A percentile compares a stretch with the other conserved stretches of the same genome.
Evolutionary conservation across 2,797 vertebrate species (phyloP).

Genomic region (Hypotaenidia philippensis): DNA sequence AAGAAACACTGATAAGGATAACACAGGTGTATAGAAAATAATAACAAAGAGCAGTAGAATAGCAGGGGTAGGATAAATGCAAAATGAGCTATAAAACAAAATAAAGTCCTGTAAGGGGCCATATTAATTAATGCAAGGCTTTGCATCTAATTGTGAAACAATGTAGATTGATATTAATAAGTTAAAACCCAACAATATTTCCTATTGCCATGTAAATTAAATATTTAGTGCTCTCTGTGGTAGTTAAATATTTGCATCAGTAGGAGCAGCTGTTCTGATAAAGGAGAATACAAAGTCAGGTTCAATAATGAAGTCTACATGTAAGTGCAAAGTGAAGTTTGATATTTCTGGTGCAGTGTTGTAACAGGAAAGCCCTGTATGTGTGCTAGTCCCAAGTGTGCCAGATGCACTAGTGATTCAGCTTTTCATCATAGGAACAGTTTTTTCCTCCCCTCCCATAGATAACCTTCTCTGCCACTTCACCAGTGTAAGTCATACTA

Average conservation of each 20-base stretch:
- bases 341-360: background rate
- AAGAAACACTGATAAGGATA: background rate
- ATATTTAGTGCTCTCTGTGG: background rate
- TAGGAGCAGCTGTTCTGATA: background rate
- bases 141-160: too few species aligned
- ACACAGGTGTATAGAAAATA: background rate
- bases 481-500: background rate
- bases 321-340: background rate
- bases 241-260: background rate
- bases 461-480: background rate
- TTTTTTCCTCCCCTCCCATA: background rate
- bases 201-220: background rate
- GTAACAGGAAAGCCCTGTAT: background rate
- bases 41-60: background rate
- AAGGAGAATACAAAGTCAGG: background rate
- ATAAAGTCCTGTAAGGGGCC: background rate
- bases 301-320: background rate
- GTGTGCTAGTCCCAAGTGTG: background rate
- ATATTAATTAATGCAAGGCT: background rate
- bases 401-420: background rate
- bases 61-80: background rate
- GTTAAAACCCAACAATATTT: background rate
- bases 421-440: background rate
- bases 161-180: background rate
- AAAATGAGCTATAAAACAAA: background rate